Evolutionary conservation across 1,140 invertebrate species (phyloP), one percentile per base, ranked within the genome.

Genomic region (Anastatus disparis): DNA sequence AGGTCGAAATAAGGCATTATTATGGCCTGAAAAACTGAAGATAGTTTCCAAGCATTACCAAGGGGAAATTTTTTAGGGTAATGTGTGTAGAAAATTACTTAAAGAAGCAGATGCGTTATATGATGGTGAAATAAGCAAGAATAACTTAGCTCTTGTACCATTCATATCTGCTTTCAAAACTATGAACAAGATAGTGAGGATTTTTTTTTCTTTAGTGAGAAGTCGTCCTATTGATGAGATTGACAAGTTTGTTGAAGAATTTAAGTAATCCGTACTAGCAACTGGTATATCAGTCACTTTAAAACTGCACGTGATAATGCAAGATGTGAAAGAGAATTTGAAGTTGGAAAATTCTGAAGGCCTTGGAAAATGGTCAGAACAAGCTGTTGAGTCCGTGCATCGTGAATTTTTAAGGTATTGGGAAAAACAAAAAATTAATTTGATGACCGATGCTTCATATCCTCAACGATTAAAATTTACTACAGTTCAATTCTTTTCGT

Each of bases 1-100:
- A 35, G 31, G 31, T 6, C 4, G 10, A 35, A 10, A 71, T 48
- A 64, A 70, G 46, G 68, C 67, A 22, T 31, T 71, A 58, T 29
- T 52, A n/a, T 74, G 72, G 61, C 72, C 72, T 29, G 48, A 56
- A 42, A 63, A 64, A 48, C 58, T 74, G 20, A 29, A 44, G 9
- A n/a, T 74, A n/a, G 31, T 71, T 38, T 22, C 72, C 4, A 70
- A 74, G 65, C 56, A 38, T 26, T 74, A 74, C 46, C 68, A 71
- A 26, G 67, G 72, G 9, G 44, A 63, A 27, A 48, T 63, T 3
- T 63, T 63, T 38, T 50, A 74, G 58, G 72, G 67, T n/a, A 73
- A 73, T 63, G 58, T 58, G 24, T 73, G 66, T 20, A 0, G 68
- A 44, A 74, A 35, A 44, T 50, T 71, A 46, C 44, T 71, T 29